These are phyloP conservation scores for Heliopora coerulea DNA, from an alignment of 92 coral and sea anemone species.

Conservation along the genomic window DNA sequence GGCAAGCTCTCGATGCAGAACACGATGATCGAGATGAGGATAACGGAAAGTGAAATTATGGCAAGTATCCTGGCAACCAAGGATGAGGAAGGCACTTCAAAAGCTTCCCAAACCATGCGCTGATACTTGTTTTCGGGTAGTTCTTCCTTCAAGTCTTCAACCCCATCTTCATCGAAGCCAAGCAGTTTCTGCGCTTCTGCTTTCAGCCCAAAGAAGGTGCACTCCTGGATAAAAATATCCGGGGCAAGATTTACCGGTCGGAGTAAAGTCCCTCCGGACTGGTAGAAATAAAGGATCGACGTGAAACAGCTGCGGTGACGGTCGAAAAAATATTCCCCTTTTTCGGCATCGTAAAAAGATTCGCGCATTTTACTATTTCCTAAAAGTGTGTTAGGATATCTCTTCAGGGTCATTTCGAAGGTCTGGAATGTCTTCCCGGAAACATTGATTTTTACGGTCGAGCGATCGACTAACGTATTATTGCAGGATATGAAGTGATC, in stretches of 20 bases:
- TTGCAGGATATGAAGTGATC: slow-evolving; percentile 11
- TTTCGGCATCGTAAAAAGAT: slow-evolving; percentile 64
- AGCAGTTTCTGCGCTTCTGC: slow-evolving; percentile 75
- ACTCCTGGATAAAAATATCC: slow-evolving; percentile 76
- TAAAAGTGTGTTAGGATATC: slow-evolving; percentile 85
- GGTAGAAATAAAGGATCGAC: slow-evolving; percentile 90
- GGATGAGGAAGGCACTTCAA: slow-evolving; percentile 83
- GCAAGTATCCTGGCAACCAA: slow-evolving; percentile 69
- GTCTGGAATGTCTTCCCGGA: slow-evolving; percentile 93
- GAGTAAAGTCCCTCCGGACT: slow-evolving; percentile 83
- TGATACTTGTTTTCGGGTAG: slow-evolving; percentile 62
- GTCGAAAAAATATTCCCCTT: slow-evolving; percentile 89
- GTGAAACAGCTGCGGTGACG: slow-evolving; percentile 94
- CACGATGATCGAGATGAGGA: slow-evolving; percentile 74
- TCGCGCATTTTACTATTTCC: slow-evolving; percentile 76
- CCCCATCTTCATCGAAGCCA: slow-evolving; percentile 46
- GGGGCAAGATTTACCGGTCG: slow-evolving; percentile 79
- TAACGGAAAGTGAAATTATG: slow-evolving; percentile 65
- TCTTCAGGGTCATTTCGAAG: slow-evolving; percentile 72
- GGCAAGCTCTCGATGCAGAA: slow-evolving; percentile 96
- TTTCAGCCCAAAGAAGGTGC: slow-evolving; percentile 79
- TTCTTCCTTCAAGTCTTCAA: slow-evolving; percentile 34
- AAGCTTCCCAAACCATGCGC: slow-evolving; percentile 69
- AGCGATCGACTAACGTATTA: slow-evolving; percentile 2
- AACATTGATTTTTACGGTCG: slow-evolving; percentile 63